Evolutionary conservation across 2,797 vertebrate genomes (phyloP), one percentile per base, ranked within the genome.

Genomic region (Moxostoma hubbsi): DNA sequence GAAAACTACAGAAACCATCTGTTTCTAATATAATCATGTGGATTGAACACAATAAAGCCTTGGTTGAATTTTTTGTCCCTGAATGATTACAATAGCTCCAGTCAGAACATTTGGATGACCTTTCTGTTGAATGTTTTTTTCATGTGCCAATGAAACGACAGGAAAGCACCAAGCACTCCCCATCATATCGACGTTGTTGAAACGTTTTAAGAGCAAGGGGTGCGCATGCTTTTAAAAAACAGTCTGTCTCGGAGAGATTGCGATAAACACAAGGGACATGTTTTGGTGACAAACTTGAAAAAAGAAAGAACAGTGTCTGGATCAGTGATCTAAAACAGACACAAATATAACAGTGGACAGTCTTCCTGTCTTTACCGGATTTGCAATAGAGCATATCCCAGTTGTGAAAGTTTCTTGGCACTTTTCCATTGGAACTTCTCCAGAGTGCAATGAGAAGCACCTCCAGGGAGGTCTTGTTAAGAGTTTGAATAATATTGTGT

Each of bases 371-470:
- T 76, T 66, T 85, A 78, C 88, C 87, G 87, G 85, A 88, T 81
- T 88, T 89, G 84, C 73, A 85, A 84, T 63, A 81, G 85, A 89
- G 86, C 86, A 87, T 83, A 87, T 88, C 85, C 85, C 85, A 88
- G 84, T 92, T 93, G 89, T 88, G 90, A 88, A 93, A 90, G 85
- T 86, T 86, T 77, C 15, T 66, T 92, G 91, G 92, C 89, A 71
- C 76, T 76, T 73, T 81, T 93, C 88, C 90, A 90, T 88, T 88
- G 91, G 92, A 92, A 85, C 80, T 84, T 76, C 67, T 91, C 90
- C 92, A 90, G 87, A 46, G 84, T 87, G 80, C 81, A 73, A 80
- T 49, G 78, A 83, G 83, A 83, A 85, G 88, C 84, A 82, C 89
- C 87, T 91, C 86, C 81, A 77, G 91, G 91, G 91, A 91, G 89